Percentiles rank a stretch among this genome's conserved stretches.
phyloP scores from a whole-genome alignment of 1,140 invertebrate genomes.

The Armadillidium nasatum region DNA sequence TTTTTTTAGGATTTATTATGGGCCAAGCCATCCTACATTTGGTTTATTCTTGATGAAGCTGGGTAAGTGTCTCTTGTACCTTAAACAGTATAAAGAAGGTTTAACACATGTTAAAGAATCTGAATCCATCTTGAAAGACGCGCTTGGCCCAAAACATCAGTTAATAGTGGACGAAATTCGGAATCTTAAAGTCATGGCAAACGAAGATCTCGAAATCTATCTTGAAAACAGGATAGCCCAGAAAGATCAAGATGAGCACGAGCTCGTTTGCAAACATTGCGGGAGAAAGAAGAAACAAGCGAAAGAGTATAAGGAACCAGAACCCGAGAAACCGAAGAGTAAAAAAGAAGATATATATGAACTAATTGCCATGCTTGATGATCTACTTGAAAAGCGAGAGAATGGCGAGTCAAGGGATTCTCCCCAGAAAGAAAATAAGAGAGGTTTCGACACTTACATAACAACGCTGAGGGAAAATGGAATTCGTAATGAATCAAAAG shows the following conservation, averaged over 20 bases:
- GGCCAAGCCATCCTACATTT: conserved; percentile 22
- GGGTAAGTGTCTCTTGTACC: conserved; percentile 25
- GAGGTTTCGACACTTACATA: no score
- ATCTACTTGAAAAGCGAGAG: no score
- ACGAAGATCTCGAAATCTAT: conserved; percentile 39
- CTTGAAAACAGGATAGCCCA: conserved; percentile 28
- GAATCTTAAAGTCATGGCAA: conserved; percentile 28
- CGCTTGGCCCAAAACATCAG: conserved; percentile 29
- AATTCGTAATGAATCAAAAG: no score
- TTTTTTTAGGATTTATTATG: conserved; percentile 28
- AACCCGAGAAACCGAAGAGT: no score
- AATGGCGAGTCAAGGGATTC: no score
- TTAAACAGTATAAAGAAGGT: conserved; percentile 27
- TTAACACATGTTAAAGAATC: conserved; percentile 13
- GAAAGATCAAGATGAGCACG: conserved; percentile 19
- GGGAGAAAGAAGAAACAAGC: conserved; percentile 20
- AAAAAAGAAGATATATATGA: no score
- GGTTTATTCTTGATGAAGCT: conserved; percentile 27
- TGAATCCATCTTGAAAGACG: conserved; percentile 9
- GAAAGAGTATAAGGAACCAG: no score
- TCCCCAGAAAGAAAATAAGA: no score
- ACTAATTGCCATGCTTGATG: no score
- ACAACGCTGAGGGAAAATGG: no score
- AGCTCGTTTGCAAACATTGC: conserved; percentile 20
- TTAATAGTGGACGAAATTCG: conserved; percentile 26